These are phyloP conservation scores for Aphaenogaster ashmeadi DNA, from an alignment of 1,140 invertebrate species.

Conservation along the genomic window DNA sequence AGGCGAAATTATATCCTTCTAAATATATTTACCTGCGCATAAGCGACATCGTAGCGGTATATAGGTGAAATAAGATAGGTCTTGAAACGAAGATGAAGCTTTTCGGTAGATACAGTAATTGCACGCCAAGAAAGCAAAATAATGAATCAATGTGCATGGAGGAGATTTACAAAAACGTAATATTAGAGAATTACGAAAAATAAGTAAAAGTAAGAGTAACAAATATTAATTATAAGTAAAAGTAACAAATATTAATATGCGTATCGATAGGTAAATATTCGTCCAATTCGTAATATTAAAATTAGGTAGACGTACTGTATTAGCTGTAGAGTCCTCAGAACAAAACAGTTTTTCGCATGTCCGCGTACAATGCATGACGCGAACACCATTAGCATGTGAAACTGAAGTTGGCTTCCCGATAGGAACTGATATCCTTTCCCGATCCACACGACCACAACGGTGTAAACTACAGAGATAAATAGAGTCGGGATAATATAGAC, in stretches of 20 bases:
- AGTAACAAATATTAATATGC: not conserved
- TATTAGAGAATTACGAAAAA: not conserved
- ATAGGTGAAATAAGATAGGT: conserved; percentile 23
- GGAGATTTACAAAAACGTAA: not conserved
- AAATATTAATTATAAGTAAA: conserved; percentile 22
- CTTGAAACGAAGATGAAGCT: conserved; percentile 1
- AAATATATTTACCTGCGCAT: conserved; percentile 5
- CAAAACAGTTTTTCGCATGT: conserved; percentile 31
- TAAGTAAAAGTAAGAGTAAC: conserved; percentile 1
- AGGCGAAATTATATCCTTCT: not conserved
- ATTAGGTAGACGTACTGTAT: conserved; percentile 19
- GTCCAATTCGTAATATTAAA: conserved; percentile 1
- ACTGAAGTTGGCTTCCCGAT: conserved; percentile 1
- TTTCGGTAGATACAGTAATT: conserved; percentile 8
- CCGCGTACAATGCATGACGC: conserved; percentile 45
- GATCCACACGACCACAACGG: conserved; percentile 4
- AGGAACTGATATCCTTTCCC: conserved; percentile 31
- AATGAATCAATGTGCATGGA: conserved; percentile 35
- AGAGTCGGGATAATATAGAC: not conserved
- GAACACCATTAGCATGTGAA: conserved; percentile 24
- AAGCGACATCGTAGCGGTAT: not conserved
- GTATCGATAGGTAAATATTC: not conserved
- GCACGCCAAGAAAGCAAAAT: conserved; percentile 15
- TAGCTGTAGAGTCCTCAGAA: conserved; percentile 23
- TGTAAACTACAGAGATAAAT: conserved; percentile 24